These are phyloP conservation scores for Eumaeus atala DNA, from an alignment of 1,140 invertebrate species.

Conservation along the genomic window DNA sequence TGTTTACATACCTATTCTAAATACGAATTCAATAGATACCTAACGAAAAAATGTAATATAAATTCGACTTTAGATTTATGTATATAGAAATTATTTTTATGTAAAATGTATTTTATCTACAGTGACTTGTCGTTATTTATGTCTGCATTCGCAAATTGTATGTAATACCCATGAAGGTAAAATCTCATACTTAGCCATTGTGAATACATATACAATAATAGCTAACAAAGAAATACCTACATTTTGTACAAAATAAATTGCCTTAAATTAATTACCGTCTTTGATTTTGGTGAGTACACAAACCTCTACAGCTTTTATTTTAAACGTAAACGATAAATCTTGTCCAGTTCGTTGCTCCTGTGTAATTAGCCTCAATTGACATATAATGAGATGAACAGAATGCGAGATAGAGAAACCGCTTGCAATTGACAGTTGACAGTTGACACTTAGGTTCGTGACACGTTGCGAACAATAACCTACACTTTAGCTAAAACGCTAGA, in stretches of 20 bases:
- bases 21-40: neutral
- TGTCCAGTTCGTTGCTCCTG: conserved; percentile 13
- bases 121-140: neutral
- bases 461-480: too few species aligned
- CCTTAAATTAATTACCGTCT: too few species aligned
- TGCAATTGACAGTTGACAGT: too few species aligned
- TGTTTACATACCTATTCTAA: neutral
- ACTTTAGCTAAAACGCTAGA: too few species aligned
- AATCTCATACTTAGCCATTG: neutral
- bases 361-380: conserved; percentile 13
- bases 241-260: too few species aligned
- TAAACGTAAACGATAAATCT: neutral
- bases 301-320: too few species aligned
- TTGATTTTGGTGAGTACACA: too few species aligned
- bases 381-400: conserved; percentile 16
- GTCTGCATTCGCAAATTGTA: neutral
- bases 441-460: too few species aligned
- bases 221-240: conserved; percentile 1
- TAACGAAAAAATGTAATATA: neutral
- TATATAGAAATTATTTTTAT: neutral
- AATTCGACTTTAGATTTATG: neutral
- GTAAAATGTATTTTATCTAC: neutral
- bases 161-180: conserved; percentile 2
- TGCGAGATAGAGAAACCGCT: too few species aligned
- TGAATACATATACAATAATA: conserved; percentile 6